A percentile compares a stretch with the other conserved stretches of the same genome.
Evolutionary conservation across 2,113 vertebrate species (phyloP).

Genomic region (Nycticebus coucang): DNA sequence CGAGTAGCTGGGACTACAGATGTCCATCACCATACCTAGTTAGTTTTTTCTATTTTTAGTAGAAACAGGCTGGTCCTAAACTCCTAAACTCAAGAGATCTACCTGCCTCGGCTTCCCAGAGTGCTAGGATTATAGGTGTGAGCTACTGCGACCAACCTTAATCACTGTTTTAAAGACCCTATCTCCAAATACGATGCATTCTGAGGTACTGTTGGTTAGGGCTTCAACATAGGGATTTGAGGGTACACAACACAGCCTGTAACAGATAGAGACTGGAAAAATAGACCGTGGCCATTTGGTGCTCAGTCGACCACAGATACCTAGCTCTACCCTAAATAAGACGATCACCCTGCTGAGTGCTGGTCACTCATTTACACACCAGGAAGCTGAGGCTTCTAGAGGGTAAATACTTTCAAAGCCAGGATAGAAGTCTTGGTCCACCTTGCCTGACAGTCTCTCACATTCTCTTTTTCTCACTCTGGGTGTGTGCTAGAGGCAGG

Average conservation of each 20-base stretch:
- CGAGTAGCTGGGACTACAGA: too few species aligned
- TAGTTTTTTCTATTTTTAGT: too few species aligned
- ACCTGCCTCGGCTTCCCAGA: too few species aligned
- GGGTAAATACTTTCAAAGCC: background rate
- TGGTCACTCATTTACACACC: background rate
- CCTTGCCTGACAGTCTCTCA: background rate
- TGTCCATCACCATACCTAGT: too few species aligned
- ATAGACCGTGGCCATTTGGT: background rate
- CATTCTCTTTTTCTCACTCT: background rate
- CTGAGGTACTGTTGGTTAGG: background rate
- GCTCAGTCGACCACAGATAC: background rate
- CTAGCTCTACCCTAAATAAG: background rate
- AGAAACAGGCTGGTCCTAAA: too few species aligned
- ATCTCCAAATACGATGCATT: background rate
- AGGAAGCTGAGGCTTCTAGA: background rate
- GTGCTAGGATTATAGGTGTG: too few species aligned
- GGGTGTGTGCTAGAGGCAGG: background rate
- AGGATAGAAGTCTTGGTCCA: background rate
- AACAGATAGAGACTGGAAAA: background rate
- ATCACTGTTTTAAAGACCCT: background rate
- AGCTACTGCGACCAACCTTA: too few species aligned
- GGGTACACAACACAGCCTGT: background rate
- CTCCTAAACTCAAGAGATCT: too few species aligned
- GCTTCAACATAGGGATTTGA: background rate
- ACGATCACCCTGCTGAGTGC: background rate